These are phyloP conservation scores for Heloderma charlesbogerti DNA, from an alignment of 2,113 vertebrate species.

Conservation along the genomic window DNA sequence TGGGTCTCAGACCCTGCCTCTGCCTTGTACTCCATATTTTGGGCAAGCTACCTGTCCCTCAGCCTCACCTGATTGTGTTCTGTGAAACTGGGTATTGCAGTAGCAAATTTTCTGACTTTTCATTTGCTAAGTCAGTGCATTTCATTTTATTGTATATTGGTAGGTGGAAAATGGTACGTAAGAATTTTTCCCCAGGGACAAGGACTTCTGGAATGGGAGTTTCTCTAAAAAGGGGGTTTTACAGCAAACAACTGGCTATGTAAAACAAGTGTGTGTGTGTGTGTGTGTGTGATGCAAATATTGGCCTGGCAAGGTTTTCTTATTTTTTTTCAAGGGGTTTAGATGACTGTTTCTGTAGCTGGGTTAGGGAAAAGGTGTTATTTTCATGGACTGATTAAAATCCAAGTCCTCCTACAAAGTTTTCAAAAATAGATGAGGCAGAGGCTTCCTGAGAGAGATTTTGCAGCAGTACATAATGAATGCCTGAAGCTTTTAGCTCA, in stretches of 20 bases:
- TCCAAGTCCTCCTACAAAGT: constrained; percentile 54
- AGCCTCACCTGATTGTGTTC: no score
- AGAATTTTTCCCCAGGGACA: not conserved
- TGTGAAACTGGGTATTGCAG: no score
- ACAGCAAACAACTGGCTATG: not conserved
- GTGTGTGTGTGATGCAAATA: not conserved
- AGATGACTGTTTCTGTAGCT: not conserved
- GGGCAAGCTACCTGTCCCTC: no score
- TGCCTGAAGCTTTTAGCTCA: constrained; percentile 59
- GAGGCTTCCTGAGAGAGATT: constrained; percentile 49
- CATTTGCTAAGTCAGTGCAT: not conserved
- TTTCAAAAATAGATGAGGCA: constrained; percentile 67
- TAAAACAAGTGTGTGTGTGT: constrained; percentile 5
- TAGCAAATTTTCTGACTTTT: not conserved
- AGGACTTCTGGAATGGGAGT: not conserved
- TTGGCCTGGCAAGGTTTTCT: not conserved
- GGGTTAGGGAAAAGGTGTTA: constrained; percentile 39
- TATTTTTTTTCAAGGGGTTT: not conserved
- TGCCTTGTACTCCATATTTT: no score
- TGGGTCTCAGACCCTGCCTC: no score
- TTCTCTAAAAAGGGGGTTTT: not conserved
- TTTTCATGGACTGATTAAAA: constrained; percentile 47
- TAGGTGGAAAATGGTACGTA: not conserved
- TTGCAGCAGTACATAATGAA: constrained; percentile 59
- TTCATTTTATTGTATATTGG: not conserved